Percentiles rank a stretch among this genome's conserved stretches.
Conservation (phyloP, 2,113 vertebrate genomes). For the Syrmaticus mikado region DNA sequence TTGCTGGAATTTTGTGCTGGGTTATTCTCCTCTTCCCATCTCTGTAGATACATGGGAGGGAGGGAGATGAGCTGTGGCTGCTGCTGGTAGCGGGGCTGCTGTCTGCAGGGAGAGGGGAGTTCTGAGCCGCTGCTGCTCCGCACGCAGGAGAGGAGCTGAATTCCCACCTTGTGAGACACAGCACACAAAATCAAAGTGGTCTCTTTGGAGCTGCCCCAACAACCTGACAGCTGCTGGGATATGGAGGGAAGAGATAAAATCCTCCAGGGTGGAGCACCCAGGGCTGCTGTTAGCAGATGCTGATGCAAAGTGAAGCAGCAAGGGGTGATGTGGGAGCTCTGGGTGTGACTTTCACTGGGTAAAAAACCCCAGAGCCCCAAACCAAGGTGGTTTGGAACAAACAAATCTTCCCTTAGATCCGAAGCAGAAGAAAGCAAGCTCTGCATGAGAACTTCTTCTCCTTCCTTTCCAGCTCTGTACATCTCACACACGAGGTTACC, state of each 20-base stretch:
- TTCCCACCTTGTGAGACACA: background rate
- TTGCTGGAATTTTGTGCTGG: background rate
- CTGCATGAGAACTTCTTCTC: background rate
- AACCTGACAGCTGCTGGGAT: background rate
- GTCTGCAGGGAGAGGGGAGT: background rate
- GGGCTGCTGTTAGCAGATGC: background rate
- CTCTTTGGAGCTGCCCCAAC: constrained; percentile 13
- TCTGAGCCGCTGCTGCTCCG: background rate
- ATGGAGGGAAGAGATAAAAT: background rate
- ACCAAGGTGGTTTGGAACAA: background rate
- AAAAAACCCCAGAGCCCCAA: background rate
- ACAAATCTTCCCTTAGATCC: background rate
- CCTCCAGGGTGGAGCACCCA: background rate
- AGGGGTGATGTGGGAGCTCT: background rate
- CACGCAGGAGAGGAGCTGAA: background rate
- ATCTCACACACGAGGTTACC: background rate
- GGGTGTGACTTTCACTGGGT: background rate
- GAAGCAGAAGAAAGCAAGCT: background rate
- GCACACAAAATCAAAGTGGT: background rate
- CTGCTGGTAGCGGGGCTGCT: background rate
- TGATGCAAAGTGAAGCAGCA: background rate
- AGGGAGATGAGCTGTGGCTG: background rate
- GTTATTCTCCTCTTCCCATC: background rate
- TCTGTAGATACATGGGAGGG: background rate
- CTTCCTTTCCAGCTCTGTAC: background rate